Conservation (phyloP, 2,888 invertebrate species). For the Tinea trinotella region DNA sequence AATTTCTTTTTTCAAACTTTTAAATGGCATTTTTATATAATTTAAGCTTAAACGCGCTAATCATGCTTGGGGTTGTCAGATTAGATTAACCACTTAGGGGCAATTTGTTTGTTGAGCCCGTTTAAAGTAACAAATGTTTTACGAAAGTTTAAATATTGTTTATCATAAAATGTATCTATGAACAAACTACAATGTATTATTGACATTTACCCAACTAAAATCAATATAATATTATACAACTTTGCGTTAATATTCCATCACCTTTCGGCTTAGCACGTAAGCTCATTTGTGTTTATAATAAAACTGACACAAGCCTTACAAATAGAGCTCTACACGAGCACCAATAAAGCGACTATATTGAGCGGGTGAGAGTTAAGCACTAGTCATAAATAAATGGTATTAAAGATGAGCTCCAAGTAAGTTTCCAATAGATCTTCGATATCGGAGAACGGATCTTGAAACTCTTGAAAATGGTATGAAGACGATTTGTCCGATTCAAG, state of each 20-base stretch:
- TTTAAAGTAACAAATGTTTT: neutral
- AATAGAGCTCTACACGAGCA: neutral
- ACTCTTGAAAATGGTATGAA: neutral
- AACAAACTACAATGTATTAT: neutral
- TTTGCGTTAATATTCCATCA: neutral
- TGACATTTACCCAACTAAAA: neutral
- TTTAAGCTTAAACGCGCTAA: slow-evolving; percentile 51
- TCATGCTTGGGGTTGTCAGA: slow-evolving; percentile 42
- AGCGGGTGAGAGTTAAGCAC: slow-evolving; percentile 41
- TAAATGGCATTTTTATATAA: slow-evolving; percentile 58
- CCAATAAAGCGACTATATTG: neutral
- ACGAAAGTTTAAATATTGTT: slow-evolving; percentile 1
- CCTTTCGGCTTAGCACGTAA: neutral
- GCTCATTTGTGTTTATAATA: neutral
- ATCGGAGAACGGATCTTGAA: neutral
- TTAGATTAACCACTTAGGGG: slow-evolving; percentile 43
- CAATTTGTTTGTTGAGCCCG: slow-evolving; percentile 34
- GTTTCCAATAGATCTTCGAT: slow-evolving; percentile 4
- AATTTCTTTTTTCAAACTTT: slow-evolving; percentile 36
- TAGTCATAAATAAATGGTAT: slow-evolving; percentile 61
- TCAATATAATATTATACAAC: neutral
- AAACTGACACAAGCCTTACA: neutral
- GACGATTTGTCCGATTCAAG: too few species aligned
- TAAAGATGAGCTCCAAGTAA: slow-evolving; percentile 34
- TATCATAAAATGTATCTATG: neutral